Percentiles rank a stretch among this genome's conserved stretches.
Conservation (phyloP, 2,888 invertebrate species). For the Limenitis camilla region DNA sequence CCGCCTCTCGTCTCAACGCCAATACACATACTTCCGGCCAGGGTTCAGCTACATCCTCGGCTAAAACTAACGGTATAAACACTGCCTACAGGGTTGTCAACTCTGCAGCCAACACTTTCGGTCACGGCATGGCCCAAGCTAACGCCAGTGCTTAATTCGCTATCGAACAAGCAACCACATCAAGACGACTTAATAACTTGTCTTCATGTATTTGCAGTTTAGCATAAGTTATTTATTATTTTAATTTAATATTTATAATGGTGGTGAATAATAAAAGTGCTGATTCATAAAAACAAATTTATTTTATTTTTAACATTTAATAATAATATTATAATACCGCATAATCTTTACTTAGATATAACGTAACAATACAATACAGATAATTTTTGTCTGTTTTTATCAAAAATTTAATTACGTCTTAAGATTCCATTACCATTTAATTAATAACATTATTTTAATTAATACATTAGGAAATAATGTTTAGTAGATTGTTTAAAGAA, state of each 20-base stretch:
- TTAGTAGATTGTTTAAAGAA: no score
- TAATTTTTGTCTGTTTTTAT: no score
- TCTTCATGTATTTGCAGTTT: slow-evolving; percentile 61
- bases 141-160: slow-evolving; percentile 42
- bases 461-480: no score
- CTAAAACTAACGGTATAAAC: slow-evolving; percentile 41
- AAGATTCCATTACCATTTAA: no score
- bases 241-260: slow-evolving; percentile 8
- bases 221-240: slow-evolving; percentile 37
- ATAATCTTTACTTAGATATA: no score
- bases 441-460: no score
- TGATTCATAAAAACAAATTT: neutral
- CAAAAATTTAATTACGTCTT: no score
- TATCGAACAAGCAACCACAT: slow-evolving; percentile 43
- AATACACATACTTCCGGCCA: slow-evolving; percentile 44
- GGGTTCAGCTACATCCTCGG: slow-evolving; percentile 47
- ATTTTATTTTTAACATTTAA: neutral
- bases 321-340: no score
- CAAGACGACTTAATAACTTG: slow-evolving; percentile 67
- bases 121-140: slow-evolving; percentile 48
- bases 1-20: slow-evolving; percentile 36
- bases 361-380: no score
- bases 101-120: slow-evolving; percentile 44
- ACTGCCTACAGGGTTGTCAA: slow-evolving; percentile 46
- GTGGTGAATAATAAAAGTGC: slow-evolving; percentile 12